phyloP scores from a whole-genome alignment of 92 coral and sea anemone genomes.

The Epizoanthus rinbou region DNA sequence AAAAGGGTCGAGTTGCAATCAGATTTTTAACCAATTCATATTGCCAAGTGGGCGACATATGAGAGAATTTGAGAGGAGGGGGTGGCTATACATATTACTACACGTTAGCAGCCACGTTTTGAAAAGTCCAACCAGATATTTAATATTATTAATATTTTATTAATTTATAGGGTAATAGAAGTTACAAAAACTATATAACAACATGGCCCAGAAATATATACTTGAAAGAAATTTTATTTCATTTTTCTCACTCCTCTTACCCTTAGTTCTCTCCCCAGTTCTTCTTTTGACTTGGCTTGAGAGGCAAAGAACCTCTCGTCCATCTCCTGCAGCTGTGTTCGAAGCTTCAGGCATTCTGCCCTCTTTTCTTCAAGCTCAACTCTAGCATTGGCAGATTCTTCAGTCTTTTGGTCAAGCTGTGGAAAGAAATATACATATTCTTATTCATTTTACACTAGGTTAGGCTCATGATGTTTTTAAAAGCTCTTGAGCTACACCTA shows the following conservation, averaged over 20 bases:
- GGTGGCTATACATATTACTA: too few relatives aligned
- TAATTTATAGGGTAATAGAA: too few relatives aligned
- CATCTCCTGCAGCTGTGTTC: constrained; percentile 97
- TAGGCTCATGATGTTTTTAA: neutral
- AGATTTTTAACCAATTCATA: too few relatives aligned
- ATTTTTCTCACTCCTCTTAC: constrained; percentile 39
- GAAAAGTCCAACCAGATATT: too few relatives aligned
- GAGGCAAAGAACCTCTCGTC: constrained; percentile 98
- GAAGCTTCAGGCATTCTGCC: constrained; percentile 83
- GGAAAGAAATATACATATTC: neutral
- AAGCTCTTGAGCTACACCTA: too few relatives aligned
- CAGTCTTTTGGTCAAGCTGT: constrained; percentile 87
- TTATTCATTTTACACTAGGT: neutral
- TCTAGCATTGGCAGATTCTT: constrained; percentile 73
- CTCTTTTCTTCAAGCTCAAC: constrained; percentile 94
- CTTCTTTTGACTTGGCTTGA: constrained; percentile 94
- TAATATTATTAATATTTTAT: too few relatives aligned
- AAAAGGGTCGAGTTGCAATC: too few relatives aligned
- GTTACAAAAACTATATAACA: neutral
- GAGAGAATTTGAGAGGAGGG: too few relatives aligned
- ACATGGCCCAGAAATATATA: neutral
- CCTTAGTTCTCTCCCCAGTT: constrained; percentile 87
- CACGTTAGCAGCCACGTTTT: too few relatives aligned
- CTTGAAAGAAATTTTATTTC: neutral
- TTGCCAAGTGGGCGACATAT: too few relatives aligned